Base-by-base conservation (phyloP, 2,888 invertebrate genomes). In the Apeira syringaria region DNA sequence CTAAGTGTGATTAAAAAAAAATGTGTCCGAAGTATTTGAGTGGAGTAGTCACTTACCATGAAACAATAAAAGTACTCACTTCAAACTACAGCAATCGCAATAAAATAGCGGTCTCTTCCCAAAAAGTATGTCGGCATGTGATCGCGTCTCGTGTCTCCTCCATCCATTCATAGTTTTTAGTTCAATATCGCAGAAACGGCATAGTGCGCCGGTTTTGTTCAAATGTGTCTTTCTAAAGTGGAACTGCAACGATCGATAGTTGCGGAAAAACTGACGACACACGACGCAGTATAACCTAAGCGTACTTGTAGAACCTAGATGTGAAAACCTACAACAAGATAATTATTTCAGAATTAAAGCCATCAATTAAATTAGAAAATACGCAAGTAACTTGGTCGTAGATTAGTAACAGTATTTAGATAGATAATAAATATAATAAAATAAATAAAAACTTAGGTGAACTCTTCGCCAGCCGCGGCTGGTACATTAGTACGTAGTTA, bases 31-130 rank as follows among this genome's bases (percentile, higher is more conserved):
- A n/a, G n/a, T n/a, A n/a, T n/a, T n/a, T n/a, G n/a, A n/a, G n/a
- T n/a, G n/a, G n/a, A n/a, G n/a, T n/a, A n/a, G n/a, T n/a, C n/a
- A n/a, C n/a, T 2, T 7, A 22, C 22, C 5, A 27, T 17, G 17
- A 17, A 1, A 2, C 17, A 17, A 17, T 17, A 5, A 22, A 1
- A 1, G n/a, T 9, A 18, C 34, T 34, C 13, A 34, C 34, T 11
- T 34, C 5, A 26, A n/a, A 1, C 34, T 26, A 9, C 34, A 34
- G 10, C 34, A 34, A n/a, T 34, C 34, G 6, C 34, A 34, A 10
- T 25, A 9, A 11, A 18, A 34, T 18, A 15, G 2, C 4, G 12
- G 28, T 7, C n/a, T 15, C 1, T 5, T 15, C 2, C 24, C 15
- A 1, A 8, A 20, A 0, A 20, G 1, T 20, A 7, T 20, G 7